Conservation (phyloP, 2,797 vertebrate species). For the Phrynocephalus vlangalii region DNA sequence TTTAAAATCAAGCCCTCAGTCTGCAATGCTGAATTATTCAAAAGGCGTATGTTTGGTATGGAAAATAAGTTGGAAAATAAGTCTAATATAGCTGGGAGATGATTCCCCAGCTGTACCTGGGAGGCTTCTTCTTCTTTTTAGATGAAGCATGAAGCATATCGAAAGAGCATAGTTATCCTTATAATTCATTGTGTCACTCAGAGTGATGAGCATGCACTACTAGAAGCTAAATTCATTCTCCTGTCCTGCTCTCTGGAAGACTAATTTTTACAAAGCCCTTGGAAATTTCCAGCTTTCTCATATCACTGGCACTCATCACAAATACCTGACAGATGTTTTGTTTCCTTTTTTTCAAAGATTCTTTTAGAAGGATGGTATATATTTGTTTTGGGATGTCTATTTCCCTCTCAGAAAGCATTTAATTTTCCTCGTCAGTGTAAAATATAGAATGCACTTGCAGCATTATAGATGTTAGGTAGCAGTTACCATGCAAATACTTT, state of each 20-base stretch:
- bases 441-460: constrained; percentile 1
- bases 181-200: not conserved
- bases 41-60: not conserved
- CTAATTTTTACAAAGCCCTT: constrained; percentile 2
- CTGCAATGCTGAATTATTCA: not conserved
- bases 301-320: not conserved
- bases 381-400: not conserved
- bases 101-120: not conserved
- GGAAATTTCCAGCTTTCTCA: not conserved
- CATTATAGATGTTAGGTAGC: constrained; percentile 31
- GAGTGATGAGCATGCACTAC: not conserved
- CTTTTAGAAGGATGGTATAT: not conserved
- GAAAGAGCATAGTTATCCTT: constrained; percentile 1
- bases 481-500: constrained; percentile 30
- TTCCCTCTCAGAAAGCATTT: not conserved
- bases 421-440: not conserved
- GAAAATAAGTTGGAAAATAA: constrained; percentile 23
- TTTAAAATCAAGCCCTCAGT: too few species aligned
- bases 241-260: not conserved
- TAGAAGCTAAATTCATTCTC: not conserved
- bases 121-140: not conserved
- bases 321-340: not conserved
- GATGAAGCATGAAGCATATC: not conserved
- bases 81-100: not conserved
- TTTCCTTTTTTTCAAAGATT: not conserved